Base-by-base conservation (phyloP, 1,140 invertebrate genomes). In the Sinella curviseta region DNA sequence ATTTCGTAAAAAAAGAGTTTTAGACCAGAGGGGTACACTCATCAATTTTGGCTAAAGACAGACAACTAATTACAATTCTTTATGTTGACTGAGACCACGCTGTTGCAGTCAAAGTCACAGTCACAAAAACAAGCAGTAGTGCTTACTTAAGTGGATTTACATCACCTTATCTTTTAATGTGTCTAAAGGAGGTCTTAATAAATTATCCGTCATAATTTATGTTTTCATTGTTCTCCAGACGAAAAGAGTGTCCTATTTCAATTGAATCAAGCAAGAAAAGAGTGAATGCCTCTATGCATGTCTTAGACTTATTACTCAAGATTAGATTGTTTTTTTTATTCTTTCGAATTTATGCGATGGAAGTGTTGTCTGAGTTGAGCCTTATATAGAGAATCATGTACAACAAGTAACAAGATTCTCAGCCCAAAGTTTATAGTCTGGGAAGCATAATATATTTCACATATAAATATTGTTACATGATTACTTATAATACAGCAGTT, bases 121-220 rank as follows among this genome's bases (percentile, higher is more conserved):
- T n/a, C 57, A 26, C 57, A 12, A 60, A 14, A 26, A 4, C 57
- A 8, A 48, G 57, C 24, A 60, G 57, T 60, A 26, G 57, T 60
- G 24, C 57, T 8, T 17, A n/a, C 12, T 17, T 12, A 60, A 60
- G 24, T 60, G 57, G 57, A 60, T 70, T 70, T 33, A 70, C n/a
- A 70, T 70, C 65, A 70, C 65, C 26, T 70, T 31, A 70, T 70
- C 65, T 30, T 70, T 70, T 70, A 70, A 70, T 70, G 31, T 70
- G 65, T 70, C 65, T 70, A 30, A 70, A 70, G 65, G 74, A 36
- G 39, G 39, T 48, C 74, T 36, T 75, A 75, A 75, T 75, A 75
- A 75, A 75, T 75, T 75, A 75, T 48, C 74, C 34, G 35, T 48
- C 74, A 75, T 75, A 75, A 75, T 75, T 75, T 75, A 75, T 75